phyloP scores from a whole-genome alignment of 2,113 vertebrate genomes.

The Eubucco bourcierii region DNA sequence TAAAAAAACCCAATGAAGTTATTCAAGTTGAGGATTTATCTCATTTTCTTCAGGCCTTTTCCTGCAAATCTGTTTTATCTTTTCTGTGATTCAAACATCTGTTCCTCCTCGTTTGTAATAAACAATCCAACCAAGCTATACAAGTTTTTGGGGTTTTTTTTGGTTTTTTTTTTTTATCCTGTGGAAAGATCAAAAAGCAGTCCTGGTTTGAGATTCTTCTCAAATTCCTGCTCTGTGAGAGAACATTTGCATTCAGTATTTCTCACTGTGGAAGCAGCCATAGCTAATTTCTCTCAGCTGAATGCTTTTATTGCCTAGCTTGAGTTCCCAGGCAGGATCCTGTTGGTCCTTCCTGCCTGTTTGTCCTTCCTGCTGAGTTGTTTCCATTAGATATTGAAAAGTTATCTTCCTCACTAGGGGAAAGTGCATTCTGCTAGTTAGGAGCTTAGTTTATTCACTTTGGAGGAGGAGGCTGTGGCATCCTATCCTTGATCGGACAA shows the following conservation, averaged over 20 bases:
- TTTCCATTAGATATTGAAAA: slow-evolving; percentile 29
- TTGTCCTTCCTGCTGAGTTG: slow-evolving; percentile 46
- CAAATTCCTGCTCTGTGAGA: background rate
- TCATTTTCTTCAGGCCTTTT: background rate
- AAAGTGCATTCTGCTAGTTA: background rate
- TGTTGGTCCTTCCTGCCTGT: slow-evolving; percentile 30
- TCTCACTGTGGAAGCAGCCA: background rate
- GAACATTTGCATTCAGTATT: slow-evolving; percentile 18
- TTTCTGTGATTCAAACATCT: background rate
- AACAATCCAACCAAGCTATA: background rate
- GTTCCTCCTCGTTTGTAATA: background rate
- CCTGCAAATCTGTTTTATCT: background rate
- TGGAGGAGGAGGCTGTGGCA: background rate
- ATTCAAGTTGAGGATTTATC: background rate
- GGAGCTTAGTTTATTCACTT: background rate
- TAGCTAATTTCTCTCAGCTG: slow-evolving; percentile 27
- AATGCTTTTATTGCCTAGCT: slow-evolving; percentile 51
- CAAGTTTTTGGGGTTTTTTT: background rate
- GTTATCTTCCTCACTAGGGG: background rate
- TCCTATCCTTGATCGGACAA: background rate
- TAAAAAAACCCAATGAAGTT: background rate
- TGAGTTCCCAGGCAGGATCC: slow-evolving; percentile 33
- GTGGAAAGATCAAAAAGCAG: background rate
- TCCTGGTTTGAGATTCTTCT: background rate
- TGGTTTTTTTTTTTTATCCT: background rate